These are phyloP conservation scores for Rhinichthys osculus DNA, from an alignment of 2,797 vertebrate species.

Conservation along the genomic window DNA sequence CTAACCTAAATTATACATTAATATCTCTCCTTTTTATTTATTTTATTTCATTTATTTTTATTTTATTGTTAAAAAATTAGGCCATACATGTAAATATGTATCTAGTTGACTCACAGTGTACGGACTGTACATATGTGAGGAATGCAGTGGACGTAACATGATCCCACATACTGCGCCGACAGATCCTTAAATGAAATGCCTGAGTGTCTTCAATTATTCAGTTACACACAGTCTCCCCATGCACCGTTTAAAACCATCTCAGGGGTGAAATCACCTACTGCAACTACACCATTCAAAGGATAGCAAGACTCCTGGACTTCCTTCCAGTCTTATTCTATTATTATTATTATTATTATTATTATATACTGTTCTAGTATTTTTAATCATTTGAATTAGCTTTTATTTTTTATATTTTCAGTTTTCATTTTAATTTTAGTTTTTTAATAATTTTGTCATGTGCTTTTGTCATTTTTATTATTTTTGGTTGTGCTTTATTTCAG, in stretches of 20 bases:
- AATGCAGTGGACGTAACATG: constrained; percentile 13
- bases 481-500: not conserved
- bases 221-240: constrained; percentile 28
- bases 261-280: constrained; percentile 45
- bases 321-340: not conserved
- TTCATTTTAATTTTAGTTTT: not conserved
- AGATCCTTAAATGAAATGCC: constrained; percentile 45
- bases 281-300: not conserved
- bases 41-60: too few relatives aligned
- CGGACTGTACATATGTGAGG: constrained; percentile 18
- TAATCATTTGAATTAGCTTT: not conserved
- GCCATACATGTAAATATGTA: not conserved
- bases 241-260: constrained; percentile 39
- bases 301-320: constrained; percentile 8
- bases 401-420: not conserved
- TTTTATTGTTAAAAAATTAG: too few relatives aligned
- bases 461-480: not conserved
- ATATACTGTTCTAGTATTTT: not conserved
- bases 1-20: not conserved
- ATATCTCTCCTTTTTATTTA: not conserved
- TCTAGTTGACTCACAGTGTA: constrained; percentile 7
- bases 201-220: constrained; percentile 47
- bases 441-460: too few relatives aligned
- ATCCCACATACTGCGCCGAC: constrained; percentile 6
- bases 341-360: not conserved